Evolutionary conservation across 2,888 invertebrate species (phyloP).

Genomic region (Athalia cordata): DNA sequence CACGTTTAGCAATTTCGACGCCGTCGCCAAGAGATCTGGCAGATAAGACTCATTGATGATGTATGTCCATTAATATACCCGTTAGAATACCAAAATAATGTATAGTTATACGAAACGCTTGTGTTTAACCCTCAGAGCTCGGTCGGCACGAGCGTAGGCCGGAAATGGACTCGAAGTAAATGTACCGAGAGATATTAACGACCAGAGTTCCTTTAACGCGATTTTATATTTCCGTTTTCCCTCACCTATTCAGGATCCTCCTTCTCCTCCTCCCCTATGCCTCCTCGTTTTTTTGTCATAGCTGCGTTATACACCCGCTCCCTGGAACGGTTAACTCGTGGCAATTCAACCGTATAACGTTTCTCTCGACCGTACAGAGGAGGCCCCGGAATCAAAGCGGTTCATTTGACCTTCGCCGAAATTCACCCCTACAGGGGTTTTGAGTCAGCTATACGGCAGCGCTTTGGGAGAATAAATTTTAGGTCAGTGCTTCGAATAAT

Average conservation of each 20-base stretch:
- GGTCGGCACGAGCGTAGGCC: constrained; percentile 5
- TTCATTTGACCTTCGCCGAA: not conserved
- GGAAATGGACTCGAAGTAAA: constrained; percentile 60
- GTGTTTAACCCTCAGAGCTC: not conserved
- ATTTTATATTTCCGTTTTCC: constrained; percentile 61
- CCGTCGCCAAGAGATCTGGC: too few relatives aligned
- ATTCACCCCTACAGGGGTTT: not conserved
- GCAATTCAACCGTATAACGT: not conserved
- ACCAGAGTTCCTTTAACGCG: constrained; percentile 57
- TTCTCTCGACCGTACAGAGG: not conserved
- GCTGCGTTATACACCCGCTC: too few relatives aligned
- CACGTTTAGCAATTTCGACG: too few relatives aligned
- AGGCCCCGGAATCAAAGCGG: constrained; percentile 3
- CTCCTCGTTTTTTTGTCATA: too few relatives aligned
- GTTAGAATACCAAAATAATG: not conserved
- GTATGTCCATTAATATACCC: not conserved
- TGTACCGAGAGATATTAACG: constrained; percentile 67
- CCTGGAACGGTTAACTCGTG: too few relatives aligned
- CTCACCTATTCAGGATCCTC: constrained; percentile 1
- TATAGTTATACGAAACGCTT: too few relatives aligned
- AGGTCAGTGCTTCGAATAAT: not conserved
- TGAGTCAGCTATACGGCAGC: not conserved
- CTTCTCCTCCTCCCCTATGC: not conserved
- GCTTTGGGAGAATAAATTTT: not conserved
- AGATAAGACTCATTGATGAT: too few relatives aligned